Base-by-base conservation (phyloP, 2,113 vertebrate genomes). In the Etheostoma spectabile region DNA sequence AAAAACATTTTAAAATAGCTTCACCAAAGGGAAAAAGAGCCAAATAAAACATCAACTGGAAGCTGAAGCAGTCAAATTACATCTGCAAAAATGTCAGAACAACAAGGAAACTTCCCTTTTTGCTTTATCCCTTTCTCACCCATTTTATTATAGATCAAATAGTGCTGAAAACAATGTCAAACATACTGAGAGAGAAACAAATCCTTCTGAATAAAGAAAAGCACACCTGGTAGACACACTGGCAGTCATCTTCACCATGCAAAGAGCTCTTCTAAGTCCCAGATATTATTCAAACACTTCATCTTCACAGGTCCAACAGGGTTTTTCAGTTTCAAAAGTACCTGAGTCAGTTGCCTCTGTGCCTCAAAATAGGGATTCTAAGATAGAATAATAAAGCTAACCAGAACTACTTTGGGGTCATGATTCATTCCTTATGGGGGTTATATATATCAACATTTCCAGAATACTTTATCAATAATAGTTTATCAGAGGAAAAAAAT, bases 91-190 rank as follows among this genome's bases (percentile, higher is more conserved):
- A 52, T 42, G 67, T 67, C 56, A 80, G 30, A 75, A 80, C 53
- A 74, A 71, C 53, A 74, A 71, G 8, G 45, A 75, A 67, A 46
- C 4, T 56, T 76, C 12, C 19, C 60, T 85, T 57, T 59, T 38
- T 33, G 35, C 10, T 79, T 70, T 30, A 79, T 83, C 59, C 38
- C 21, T 52, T 78, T 75, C 49, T 10, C 12, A 15, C 8, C 16
- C 48, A 33, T 82, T 80, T 82, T 87, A 86, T 83, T 65, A 82
- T 61, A 83, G 52, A 88, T 88, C 74, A 89, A 79, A 57, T 4
- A 42, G 35, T 2, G 13, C 33, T 63, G 64, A 83, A 88, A 82
- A 86, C 77, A 74, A 42, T 67, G 74, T 74, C 61, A 64, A 69
- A 57, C 57, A 67, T 15, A 12, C 12, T 30, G 66, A 76, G 46